These are phyloP conservation scores for Goniozus legneri DNA, from an alignment of 1,140 invertebrate species.

Conservation along the genomic window DNA sequence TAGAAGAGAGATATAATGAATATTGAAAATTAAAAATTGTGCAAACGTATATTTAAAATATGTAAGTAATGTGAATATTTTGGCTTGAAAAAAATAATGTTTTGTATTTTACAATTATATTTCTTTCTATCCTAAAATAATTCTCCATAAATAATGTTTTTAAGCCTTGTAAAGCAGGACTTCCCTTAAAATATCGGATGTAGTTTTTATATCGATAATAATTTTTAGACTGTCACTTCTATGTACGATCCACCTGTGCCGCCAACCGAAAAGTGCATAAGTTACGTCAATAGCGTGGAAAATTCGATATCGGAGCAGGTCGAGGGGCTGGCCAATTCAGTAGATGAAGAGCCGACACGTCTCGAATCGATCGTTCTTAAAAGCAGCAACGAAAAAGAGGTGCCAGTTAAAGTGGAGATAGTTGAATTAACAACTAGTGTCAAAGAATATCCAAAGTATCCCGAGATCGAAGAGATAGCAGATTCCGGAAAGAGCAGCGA, in stretches of 20 bases:
- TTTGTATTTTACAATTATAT: no score
- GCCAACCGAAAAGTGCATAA: constrained; percentile 45
- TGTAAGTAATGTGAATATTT: no score
- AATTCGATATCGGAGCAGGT: constrained; percentile 26
- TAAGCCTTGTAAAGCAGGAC: no score
- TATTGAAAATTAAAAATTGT: no score
- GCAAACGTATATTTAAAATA: no score
- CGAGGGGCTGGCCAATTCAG: constrained; percentile 14
- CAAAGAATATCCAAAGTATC: constrained; percentile 45
- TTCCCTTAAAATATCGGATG: no score
- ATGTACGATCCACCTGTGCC: constrained; percentile 40
- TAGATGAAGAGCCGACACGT: constrained; percentile 3
- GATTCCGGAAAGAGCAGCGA: constrained; percentile 44
- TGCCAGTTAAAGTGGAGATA: constrained; percentile 40
- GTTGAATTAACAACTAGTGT: constrained; percentile 46
- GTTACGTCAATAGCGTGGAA: constrained; percentile 46
- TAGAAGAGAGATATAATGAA: no score
- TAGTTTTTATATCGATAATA: no score
- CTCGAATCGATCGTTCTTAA: constrained; percentile 15
- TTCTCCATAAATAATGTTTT: no score
- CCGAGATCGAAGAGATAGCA: constrained; percentile 46
- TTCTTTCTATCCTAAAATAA: no score
- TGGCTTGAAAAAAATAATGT: no score
- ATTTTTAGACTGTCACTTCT: constrained; percentile 42
- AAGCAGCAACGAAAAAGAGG: constrained; percentile 11